These are phyloP conservation scores for Cyanoderma ruficeps DNA, from an alignment of 2,113 vertebrate genomes.

Conservation along the genomic window DNA sequence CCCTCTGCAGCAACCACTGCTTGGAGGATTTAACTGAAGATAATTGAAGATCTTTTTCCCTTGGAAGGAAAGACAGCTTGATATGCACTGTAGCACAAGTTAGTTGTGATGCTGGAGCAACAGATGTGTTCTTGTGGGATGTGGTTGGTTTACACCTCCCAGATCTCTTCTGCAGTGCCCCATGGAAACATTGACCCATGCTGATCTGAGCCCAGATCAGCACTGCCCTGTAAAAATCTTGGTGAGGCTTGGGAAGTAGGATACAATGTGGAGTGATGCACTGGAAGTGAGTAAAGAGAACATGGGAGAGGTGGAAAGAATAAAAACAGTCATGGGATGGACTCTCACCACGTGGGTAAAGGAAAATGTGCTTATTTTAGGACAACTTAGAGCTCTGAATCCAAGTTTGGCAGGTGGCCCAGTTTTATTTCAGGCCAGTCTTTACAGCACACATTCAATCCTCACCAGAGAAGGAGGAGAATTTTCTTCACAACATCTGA, in stretches of 20 bases:
- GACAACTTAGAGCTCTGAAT: background rate
- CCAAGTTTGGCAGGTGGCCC: background rate
- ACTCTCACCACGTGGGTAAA: background rate
- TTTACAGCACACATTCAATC: background rate
- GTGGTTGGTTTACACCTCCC: background rate
- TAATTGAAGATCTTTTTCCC: background rate
- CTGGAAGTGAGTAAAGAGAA: background rate
- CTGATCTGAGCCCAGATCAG: background rate
- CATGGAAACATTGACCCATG: background rate
- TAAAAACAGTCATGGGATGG: background rate
- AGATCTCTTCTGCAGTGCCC: background rate
- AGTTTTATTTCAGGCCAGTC: constrained; percentile 29
- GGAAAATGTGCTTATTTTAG: constrained; percentile 16
- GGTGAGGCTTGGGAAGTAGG: background rate
- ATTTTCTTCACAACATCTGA: constrained; percentile 15
- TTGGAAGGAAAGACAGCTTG: background rate
- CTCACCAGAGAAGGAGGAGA: background rate
- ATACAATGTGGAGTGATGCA: background rate
- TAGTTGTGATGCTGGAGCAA: background rate
- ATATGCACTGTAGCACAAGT: background rate
- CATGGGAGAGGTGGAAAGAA: background rate
- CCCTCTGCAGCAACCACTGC: background rate
- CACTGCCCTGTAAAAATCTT: background rate
- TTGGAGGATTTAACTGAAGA: background rate
- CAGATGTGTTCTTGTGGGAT: background rate